Base-by-base conservation (phyloP, 2,113 vertebrate species). In the Eublepharis macularius region DNA sequence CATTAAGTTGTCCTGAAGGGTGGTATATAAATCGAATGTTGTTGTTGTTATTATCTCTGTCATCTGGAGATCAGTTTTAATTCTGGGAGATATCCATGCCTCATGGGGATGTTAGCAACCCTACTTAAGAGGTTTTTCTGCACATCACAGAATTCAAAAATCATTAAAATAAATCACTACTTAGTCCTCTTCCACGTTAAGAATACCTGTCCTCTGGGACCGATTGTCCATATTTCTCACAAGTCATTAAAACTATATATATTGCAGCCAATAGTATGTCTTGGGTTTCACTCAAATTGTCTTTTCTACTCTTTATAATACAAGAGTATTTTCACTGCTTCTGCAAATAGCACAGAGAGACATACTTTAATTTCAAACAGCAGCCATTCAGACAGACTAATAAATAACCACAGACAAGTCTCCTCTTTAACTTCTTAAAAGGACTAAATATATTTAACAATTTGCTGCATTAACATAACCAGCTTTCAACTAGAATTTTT, bases 391-490 rank as follows among this genome's bases (percentile, higher is more conserved):
- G 89, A 69, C 43, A 92, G 85, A 92, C 83, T 81, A 89, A 91
- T 86, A 94, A 95, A 93, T 91, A 95, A 82, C 34, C 26, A 86
- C 13, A 24, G 11, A 1, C 0, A 43, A 88, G 49, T n/a, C 84
- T 78, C 89, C 41, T 89, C 87, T 41, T 74, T 72, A 93, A 85
- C 75, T 91, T 81, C 75, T 51, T 11, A 54, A 91, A 93, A 93
- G 82, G 75, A 76, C 73, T 90, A 94, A 95, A 95, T 92, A 92
- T 80, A 92, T 80, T 90, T 94, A 94, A 93, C 87, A 92, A 92
- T 78, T 72, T 84, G 82, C 57, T 93, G 88, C 81, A 93, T 76
- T 94, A 93, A 94, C 76, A 90, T 63, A 88, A 90, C 90, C 60
- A 84, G 86, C 78, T 94, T 91, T 85, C 92, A 87, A 49, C 66